phyloP scores from a whole-genome alignment of 2,888 invertebrate genomes.

The Smittia sp. region DNA sequence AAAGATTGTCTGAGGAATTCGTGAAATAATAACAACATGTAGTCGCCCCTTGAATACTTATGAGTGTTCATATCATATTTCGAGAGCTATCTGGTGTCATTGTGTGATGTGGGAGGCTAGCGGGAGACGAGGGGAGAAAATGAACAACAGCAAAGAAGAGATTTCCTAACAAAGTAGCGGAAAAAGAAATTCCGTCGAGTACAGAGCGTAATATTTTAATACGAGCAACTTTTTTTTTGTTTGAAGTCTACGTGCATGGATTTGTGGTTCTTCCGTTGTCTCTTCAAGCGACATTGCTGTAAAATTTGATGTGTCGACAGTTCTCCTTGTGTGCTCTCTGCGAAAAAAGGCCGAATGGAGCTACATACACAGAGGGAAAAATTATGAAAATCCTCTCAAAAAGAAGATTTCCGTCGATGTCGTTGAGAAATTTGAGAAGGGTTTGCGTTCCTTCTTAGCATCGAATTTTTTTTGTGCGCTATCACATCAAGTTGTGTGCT shows the following conservation, averaged over 20 bases:
- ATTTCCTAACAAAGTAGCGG: background rate
- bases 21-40: constrained; percentile 31
- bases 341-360: background rate
- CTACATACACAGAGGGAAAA: constrained; percentile 1
- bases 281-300: background rate
- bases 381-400: constrained; percentile 40
- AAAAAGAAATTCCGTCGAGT: background rate
- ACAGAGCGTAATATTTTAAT: background rate
- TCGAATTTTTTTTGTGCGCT: constrained; percentile 6
- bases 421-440: constrained; percentile 41
- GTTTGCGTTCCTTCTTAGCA: background rate
- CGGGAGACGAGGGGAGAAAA: too few species aligned
- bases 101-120: background rate
- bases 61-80: constrained; percentile 21
- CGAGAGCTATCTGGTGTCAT: constrained; percentile 14
- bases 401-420: constrained; percentile 37
- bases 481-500: constrained; percentile 3
- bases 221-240: background rate
- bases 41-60: constrained; percentile 37
- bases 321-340: background rate
- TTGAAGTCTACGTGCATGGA: background rate
- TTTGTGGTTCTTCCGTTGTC: background rate
- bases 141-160: background rate
- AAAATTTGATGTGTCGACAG: constrained; percentile 26
- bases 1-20: background rate